phyloP scores from a whole-genome alignment of 2,113 vertebrate genomes.

The Orycteropus afer region DNA sequence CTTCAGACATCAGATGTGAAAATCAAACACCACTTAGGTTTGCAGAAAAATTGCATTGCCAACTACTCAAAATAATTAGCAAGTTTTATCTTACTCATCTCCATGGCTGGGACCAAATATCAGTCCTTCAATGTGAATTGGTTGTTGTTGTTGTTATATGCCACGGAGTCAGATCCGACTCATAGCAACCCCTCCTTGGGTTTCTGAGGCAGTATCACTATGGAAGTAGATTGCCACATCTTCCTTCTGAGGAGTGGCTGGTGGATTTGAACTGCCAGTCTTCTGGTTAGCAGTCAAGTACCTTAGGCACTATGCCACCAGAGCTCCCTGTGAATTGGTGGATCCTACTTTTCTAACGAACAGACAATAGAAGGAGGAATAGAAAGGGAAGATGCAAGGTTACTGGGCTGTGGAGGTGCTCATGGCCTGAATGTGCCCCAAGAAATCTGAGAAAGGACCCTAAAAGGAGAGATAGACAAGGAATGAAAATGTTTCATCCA shows the following conservation, averaged over 20 bases:
- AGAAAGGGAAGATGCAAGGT: not conserved
- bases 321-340: not conserved
- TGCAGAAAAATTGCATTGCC: not conserved
- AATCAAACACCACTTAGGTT: not conserved
- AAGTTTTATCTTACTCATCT: not conserved
- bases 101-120: not conserved
- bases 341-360: not conserved
- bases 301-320: too few relatives aligned
- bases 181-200: too few relatives aligned
- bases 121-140: not conserved
- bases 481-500: not conserved
- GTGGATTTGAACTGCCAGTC: too few relatives aligned
- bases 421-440: not conserved
- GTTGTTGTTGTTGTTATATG: too few relatives aligned
- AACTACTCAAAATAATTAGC: not conserved
- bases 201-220: too few relatives aligned
- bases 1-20: conserved; percentile 1
- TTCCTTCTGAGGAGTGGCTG: too few relatives aligned
- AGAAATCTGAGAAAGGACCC: not conserved
- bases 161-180: too few relatives aligned
- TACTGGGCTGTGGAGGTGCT: not conserved
- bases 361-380: not conserved
- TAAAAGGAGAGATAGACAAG: not conserved
- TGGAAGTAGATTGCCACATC: too few relatives aligned
- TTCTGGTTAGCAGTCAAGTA: too few relatives aligned